Evolutionary conservation across 2,113 vertebrate species (phyloP).

Genomic region (Nothoprocta pentlandii): DNA sequence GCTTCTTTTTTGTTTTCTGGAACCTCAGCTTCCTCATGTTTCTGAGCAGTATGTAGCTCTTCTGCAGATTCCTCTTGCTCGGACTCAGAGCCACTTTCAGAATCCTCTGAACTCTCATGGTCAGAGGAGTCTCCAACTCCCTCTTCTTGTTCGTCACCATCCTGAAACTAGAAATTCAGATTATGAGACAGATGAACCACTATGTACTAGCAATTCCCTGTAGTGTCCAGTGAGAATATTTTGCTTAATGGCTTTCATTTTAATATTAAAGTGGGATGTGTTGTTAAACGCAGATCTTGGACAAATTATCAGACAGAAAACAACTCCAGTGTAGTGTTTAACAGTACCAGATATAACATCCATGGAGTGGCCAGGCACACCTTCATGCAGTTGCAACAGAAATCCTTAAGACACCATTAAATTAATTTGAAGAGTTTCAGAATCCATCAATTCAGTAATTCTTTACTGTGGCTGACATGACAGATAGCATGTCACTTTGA

Average conservation of each 20-base stretch:
- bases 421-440: not conserved
- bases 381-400: not conserved
- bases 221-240: not conserved
- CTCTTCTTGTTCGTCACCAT: slow-evolving; percentile 70
- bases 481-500: not conserved
- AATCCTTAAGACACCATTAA: not conserved
- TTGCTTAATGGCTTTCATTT: not conserved
- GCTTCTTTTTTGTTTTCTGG: slow-evolving; percentile 79
- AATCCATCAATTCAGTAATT: not conserved
- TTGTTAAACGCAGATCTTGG: not conserved
- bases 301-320: not conserved
- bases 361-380: not conserved
- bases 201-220: not conserved
- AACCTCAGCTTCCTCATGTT: slow-evolving; percentile 74
- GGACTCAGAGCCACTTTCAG: slow-evolving; percentile 77
- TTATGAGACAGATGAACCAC: not conserved
- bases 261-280: not conserved
- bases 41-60: slow-evolving; percentile 74
- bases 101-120: slow-evolving; percentile 80
- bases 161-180: slow-evolving; percentile 75
- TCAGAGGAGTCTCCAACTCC: slow-evolving; percentile 73
- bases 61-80: slow-evolving; percentile 79
- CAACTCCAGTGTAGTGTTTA: not conserved
- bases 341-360: not conserved
- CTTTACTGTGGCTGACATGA: not conserved